Evolutionary conservation across 2,888 invertebrate genomes (phyloP).

Genomic region (Pecten maximus): DNA sequence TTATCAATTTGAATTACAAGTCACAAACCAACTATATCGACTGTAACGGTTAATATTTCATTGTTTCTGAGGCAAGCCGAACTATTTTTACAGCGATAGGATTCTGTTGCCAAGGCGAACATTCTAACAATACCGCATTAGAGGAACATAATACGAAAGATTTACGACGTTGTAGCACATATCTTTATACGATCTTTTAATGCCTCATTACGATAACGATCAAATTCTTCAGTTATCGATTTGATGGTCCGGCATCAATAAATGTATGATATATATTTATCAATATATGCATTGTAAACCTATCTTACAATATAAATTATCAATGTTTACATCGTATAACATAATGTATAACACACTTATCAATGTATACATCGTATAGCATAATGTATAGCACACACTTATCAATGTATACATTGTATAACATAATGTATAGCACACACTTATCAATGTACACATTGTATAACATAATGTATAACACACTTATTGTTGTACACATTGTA

Average conservation of each 20-base stretch:
- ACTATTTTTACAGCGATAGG: not conserved
- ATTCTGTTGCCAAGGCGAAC: not conserved
- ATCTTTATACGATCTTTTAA: not conserved
- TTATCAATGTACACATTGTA: no score
- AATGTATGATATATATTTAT: no score
- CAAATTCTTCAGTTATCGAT: not conserved
- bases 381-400: no score
- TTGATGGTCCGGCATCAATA: not conserved
- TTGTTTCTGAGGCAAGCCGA: not conserved
- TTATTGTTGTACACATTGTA: no score
- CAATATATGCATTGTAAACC: no score
- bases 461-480: no score
- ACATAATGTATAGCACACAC: no score
- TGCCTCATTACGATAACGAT: not conserved
- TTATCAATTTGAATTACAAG: constrained; percentile 35
- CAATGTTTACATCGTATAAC: no score
- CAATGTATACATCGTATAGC: no score
- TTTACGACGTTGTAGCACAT: constrained; percentile 7
- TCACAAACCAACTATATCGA: not conserved
- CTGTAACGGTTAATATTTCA: constrained; percentile 12
- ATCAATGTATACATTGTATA: no score
- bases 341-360: no score
- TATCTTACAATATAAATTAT: no score
- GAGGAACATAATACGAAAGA: not conserved
- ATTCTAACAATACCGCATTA: not conserved